These are phyloP conservation scores for Heliangelus exortis DNA, from an alignment of 2,797 vertebrate species.

Conservation along the genomic window DNA sequence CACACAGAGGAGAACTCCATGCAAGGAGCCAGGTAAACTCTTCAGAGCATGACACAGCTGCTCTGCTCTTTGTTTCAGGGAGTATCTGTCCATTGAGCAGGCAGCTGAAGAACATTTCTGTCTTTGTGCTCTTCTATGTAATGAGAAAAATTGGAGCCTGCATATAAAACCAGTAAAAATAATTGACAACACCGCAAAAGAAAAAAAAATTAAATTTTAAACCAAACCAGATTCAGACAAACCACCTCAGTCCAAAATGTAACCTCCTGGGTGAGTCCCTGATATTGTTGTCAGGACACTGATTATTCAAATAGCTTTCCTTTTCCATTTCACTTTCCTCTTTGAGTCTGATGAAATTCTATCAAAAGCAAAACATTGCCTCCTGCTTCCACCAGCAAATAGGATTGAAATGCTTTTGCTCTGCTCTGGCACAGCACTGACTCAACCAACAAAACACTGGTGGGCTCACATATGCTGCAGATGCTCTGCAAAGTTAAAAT, in stretches of 20 bases:
- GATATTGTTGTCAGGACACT: background rate
- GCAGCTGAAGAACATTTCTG: background rate
- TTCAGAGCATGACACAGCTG: background rate
- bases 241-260: background rate
- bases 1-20: background rate
- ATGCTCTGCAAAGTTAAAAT: conserved; percentile 33
- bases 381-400: background rate
- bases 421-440: conserved; percentile 36
- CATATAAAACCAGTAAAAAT: background rate
- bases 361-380: background rate
- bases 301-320: background rate
- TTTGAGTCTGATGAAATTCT: background rate
- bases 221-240: background rate
- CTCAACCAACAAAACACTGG: conserved; percentile 19
- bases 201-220: background rate
- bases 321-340: background rate
- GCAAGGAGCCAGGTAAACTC: background rate
- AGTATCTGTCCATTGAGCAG: background rate
- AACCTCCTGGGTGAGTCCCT: background rate
- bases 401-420: background rate
- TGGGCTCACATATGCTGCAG: conserved; percentile 20
- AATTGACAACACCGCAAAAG: background rate
- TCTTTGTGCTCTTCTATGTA: background rate
- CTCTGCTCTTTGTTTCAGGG: background rate
- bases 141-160: background rate